A percentile compares a stretch with the other conserved stretches of the same genome.
These are phyloP conservation scores for Drosophila kanapiae DNA, from an alignment of 1,140 invertebrate genomes.

Conservation along the genomic window DNA sequence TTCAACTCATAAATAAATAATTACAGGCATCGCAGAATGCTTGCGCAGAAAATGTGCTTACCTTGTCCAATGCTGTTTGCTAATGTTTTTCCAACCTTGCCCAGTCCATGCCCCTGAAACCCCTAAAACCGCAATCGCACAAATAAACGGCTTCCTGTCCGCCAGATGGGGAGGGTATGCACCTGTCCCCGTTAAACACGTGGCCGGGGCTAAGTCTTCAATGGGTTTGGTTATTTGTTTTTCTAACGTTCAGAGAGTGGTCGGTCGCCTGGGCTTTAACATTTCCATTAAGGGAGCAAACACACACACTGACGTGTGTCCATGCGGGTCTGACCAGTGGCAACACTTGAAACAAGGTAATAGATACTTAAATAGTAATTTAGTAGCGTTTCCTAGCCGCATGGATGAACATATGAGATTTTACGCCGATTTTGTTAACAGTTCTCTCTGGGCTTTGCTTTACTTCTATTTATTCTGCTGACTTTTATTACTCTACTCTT, in stretches of 20 bases:
- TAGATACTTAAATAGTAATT: slow-evolving; percentile 81
- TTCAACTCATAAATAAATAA: slow-evolving; percentile 85
- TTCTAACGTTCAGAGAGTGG: slow-evolving; percentile 52
- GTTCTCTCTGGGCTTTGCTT: slow-evolving; percentile 4
- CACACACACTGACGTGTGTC: not conserved
- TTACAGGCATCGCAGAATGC: slow-evolving; percentile 72
- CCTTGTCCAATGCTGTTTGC: slow-evolving; percentile 58
- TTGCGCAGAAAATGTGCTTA: slow-evolving; percentile 55
- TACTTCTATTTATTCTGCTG: slow-evolving; percentile 20
- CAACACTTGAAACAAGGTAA: slow-evolving; percentile 75
- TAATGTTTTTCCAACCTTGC: slow-evolving; percentile 57
- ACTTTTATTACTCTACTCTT: slow-evolving; percentile 67
- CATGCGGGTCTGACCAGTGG: slow-evolving; percentile 12
- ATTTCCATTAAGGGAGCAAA: slow-evolving; percentile 61
- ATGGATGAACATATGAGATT: slow-evolving; percentile 81
- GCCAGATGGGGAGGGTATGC: slow-evolving; percentile 9
- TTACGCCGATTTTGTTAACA: slow-evolving; percentile 72
- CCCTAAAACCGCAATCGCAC: slow-evolving; percentile 15
- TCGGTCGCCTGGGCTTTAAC: slow-evolving; percentile 36
- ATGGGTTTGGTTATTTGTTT: slow-evolving; percentile 60
- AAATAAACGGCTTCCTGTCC: slow-evolving; percentile 28
- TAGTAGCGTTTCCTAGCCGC: slow-evolving; percentile 78
- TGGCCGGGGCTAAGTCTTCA: slow-evolving; percentile 34
- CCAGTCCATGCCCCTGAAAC: slow-evolving; percentile 9
- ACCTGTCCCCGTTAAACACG: slow-evolving; percentile 30